Evolutionary conservation across 2,797 vertebrate genomes (phyloP).

Genomic region (Florisuga fusca): DNA sequence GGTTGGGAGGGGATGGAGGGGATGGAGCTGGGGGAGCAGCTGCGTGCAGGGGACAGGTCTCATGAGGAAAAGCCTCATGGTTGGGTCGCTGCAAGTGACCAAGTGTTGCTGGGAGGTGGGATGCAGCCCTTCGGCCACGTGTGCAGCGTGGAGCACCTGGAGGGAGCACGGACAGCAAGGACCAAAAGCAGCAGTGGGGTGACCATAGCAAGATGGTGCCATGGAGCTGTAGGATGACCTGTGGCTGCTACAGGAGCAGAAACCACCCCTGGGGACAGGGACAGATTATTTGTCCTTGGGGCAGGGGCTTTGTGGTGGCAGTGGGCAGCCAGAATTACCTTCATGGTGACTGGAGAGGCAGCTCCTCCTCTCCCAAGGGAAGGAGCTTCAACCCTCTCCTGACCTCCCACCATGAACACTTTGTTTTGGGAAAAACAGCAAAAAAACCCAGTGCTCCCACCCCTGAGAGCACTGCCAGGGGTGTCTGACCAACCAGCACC

Average conservation of each 20-base stretch:
- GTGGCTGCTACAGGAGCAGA: not conserved
- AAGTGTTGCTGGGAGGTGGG: not conserved
- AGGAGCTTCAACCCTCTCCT: not conserved
- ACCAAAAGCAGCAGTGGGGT: not conserved
- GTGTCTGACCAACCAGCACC: rapidly evolving
- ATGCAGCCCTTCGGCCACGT: not conserved
- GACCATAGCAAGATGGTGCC: not conserved
- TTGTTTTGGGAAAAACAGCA: not conserved
- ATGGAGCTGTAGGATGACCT: not conserved
- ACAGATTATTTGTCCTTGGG: not conserved
- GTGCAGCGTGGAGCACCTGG: not conserved
- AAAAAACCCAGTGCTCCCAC: not conserved
- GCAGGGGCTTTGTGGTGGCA: not conserved
- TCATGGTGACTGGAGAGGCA: not conserved
- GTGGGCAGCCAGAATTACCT: not conserved
- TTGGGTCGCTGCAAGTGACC: not conserved
- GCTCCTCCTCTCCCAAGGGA: not conserved
- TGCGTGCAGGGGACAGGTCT: not conserved
- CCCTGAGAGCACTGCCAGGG: not conserved
- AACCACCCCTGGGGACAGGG: not conserved
- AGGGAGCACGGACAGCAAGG: not conserved
- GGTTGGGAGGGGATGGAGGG: not conserved
- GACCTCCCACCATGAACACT: not conserved
- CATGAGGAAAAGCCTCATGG: not conserved
- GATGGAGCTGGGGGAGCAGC: not conserved